Evolutionary conservation across 2,797 vertebrate genomes (phyloP).

Genomic region (Scyliorhinus canicula): DNA sequence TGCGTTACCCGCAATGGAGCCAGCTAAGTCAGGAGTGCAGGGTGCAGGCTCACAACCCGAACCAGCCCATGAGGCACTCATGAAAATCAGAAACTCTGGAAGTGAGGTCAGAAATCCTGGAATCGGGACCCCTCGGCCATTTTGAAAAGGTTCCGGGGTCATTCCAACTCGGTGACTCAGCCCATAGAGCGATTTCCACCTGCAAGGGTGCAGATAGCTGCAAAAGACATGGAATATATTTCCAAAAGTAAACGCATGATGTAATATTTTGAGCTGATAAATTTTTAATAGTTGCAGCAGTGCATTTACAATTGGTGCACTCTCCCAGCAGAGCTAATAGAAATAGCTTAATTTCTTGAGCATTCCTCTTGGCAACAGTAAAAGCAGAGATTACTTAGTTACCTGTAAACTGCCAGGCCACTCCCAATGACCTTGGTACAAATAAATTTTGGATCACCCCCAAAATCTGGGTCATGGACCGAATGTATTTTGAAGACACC

Average conservation of each 20-base stretch:
- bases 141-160: too few species aligned
- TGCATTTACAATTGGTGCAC: background rate
- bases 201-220: background rate
- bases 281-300: background rate
- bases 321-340: background rate
- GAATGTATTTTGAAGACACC: too few species aligned
- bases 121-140: too few species aligned
- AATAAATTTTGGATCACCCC: too few species aligned
- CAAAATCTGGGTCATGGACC: too few species aligned
- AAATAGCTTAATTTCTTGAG: background rate
- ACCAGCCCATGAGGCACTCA: too few species aligned
- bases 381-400: background rate
- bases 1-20: too few species aligned
- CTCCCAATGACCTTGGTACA: background rate
- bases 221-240: background rate
- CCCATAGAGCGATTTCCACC: background rate
- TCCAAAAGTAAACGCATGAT: background rate
- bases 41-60: too few species aligned
- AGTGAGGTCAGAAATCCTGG: too few species aligned
- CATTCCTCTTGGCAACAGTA: background rate
- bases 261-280: background rate
- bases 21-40: too few species aligned
- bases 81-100: too few species aligned
- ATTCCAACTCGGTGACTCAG: too few species aligned
- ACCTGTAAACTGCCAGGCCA: background rate